Evolutionary conservation across 2,888 invertebrate species (phyloP).

Genomic region (Caenorhabditis japonica): DNA sequence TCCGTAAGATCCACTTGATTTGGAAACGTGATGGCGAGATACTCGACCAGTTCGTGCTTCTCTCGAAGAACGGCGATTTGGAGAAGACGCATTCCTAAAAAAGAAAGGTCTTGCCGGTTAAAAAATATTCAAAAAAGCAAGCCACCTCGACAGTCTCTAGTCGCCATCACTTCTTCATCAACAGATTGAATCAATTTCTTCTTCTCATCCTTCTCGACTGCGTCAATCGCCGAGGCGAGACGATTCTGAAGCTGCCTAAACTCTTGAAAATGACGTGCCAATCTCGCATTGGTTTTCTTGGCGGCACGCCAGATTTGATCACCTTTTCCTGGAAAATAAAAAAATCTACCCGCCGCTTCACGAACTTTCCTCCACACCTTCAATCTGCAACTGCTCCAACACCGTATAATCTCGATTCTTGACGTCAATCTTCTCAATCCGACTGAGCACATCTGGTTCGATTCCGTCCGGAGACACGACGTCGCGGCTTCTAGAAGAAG

Average conservation of each 20-base stretch:
- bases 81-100: constrained; percentile 66
- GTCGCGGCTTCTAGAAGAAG: constrained; percentile 45
- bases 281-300: constrained; percentile 40
- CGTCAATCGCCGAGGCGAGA: constrained; percentile 63
- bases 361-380: constrained; percentile 54
- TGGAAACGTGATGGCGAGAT: constrained; percentile 65
- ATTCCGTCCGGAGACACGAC: constrained; percentile 63
- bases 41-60: constrained; percentile 74
- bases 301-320: constrained; percentile 73
- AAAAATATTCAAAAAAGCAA: not conserved
- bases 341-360: not conserved
- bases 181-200: constrained; percentile 62
- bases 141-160: constrained; percentile 70
- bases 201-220: constrained; percentile 71
- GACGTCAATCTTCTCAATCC: constrained; percentile 64
- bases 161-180: constrained; percentile 69
- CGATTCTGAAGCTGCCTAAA: constrained; percentile 71
- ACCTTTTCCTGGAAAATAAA: constrained; percentile 55
- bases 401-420: constrained; percentile 58
- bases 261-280: constrained; percentile 69
- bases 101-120: not conserved
- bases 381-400: constrained; percentile 72
- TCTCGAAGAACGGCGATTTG: constrained; percentile 73
- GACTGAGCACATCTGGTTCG: constrained; percentile 61
- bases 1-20: constrained; percentile 67